Percentiles rank a stretch among this genome's conserved stretches.
Conservation (phyloP, 2,113 vertebrate species). For the Mellivora capensis region DNA sequence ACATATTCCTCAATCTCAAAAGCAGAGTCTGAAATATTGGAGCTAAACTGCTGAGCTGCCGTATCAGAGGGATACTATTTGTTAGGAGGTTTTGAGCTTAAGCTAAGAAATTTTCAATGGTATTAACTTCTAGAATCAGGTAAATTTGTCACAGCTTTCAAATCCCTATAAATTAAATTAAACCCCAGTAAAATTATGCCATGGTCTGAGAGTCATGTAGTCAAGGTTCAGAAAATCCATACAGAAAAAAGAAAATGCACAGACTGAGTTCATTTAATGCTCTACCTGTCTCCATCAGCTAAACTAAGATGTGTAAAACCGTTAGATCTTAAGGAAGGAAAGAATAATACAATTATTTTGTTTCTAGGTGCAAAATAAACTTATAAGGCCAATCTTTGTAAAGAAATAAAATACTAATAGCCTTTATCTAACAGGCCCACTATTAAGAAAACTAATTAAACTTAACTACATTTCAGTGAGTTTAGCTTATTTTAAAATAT, state of each 20-base stretch:
- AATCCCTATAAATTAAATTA: constrained; percentile 2
- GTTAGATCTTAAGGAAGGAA: background rate
- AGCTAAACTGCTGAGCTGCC: background rate
- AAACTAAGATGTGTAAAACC: background rate
- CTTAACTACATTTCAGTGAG: constrained; percentile 23
- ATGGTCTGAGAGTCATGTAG: background rate
- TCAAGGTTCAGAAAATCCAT: background rate
- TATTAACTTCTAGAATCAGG: background rate
- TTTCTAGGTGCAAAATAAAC: constrained; percentile 14
- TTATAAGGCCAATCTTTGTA: background rate
- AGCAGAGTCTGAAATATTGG: background rate
- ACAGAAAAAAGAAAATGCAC: background rate
- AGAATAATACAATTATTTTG: background rate
- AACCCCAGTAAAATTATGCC: background rate
- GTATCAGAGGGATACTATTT: background rate
- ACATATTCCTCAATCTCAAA: background rate
- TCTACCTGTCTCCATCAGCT: background rate
- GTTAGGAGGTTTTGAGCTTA: background rate
- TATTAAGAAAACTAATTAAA: constrained; percentile 32
- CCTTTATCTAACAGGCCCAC: background rate
- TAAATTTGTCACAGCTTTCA: background rate
- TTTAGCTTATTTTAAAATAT: constrained; percentile 45
- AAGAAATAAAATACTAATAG: background rate
- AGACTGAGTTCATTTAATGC: background rate
- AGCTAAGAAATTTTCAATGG: background rate